Base-by-base conservation (phyloP, 2,888 invertebrate species). In the Heteromurus nitidus region DNA sequence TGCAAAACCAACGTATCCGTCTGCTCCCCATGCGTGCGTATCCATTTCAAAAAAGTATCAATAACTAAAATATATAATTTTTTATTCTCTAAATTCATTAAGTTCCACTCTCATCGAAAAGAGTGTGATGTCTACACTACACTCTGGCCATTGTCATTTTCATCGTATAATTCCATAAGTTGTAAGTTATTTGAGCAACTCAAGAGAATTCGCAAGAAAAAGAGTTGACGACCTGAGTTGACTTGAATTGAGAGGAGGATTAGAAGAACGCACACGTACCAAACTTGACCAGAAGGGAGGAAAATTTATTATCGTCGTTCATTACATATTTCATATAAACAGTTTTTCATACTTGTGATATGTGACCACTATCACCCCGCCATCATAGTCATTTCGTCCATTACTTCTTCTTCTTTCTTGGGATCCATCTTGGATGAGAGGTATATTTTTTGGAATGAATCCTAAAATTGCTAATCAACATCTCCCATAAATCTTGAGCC, bases 381-480 rank as follows among this genome's bases (percentile, higher is more conserved):
- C 26, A 76, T 60, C n/a, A 75, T 55, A 55, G 64, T 67, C 20
- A 74, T 74, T 50, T 60, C 70, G 70, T 79, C n/a, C 72, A 65
- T 68, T 28, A 28, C 67, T 16, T n/a, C 24, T 47, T 42, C 64
- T 58, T 67, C 31, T 60, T 22, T 20, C 55, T 18, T 53, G 44
- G 72, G 60, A 67, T 67, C 72, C 28, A 69, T 65, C 68, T 64
- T 80, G 36, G 26, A 65, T 44, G 58, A 70, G 55, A 53, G 50
- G 58, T 65, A 53, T 64, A 69, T 75, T 81, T 81, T 81, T 81
- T 81, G 80, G 80, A 81, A 81, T 74, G 80, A 81, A 68, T 81
- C 80, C 80, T 81, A 81, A 81, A n/a, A 81, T 81, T 81, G 80
- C 75, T 81, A 81, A 81, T 81, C 80, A 81, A 81, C 80, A 81